Percentiles rank a stretch among this genome's conserved stretches.
phyloP scores from a whole-genome alignment of 2,113 vertebrate species.

The Lepidothrix coronata region DNA sequence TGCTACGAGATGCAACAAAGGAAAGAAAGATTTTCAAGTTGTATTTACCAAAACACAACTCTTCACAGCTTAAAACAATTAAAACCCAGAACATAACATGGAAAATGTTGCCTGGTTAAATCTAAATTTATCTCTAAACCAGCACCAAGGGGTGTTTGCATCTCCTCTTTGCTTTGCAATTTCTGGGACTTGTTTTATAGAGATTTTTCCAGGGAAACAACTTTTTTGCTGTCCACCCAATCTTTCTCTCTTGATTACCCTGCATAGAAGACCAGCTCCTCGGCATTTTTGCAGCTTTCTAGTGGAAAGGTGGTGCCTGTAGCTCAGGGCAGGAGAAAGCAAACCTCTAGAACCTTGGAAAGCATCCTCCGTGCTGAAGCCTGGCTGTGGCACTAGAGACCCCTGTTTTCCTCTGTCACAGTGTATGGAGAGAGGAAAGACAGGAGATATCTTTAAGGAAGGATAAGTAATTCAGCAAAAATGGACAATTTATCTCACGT shows the following conservation, averaged over 20 bases:
- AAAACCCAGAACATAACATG: accelerated
- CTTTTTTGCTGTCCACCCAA: neutral
- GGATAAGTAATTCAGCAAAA: neutral
- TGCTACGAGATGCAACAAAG: neutral
- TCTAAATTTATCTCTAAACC: neutral
- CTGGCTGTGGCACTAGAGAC: neutral
- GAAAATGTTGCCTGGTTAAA: neutral
- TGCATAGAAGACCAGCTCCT: neutral
- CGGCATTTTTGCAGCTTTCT: neutral
- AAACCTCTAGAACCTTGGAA: neutral
- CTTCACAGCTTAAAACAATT: neutral
- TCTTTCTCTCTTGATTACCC: neutral
- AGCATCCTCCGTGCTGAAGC: neutral
- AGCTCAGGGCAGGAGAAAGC: neutral
- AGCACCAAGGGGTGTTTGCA: neutral
- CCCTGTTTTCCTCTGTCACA: neutral
- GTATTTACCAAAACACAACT: neutral
- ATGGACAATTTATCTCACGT: neutral
- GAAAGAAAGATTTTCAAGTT: neutral
- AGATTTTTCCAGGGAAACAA: neutral
- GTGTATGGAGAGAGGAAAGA: no score
- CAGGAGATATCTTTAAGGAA: neutral
- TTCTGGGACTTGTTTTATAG: neutral
- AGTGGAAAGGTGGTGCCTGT: neutral
- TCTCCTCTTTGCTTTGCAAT: neutral